Evolutionary conservation across 2,797 vertebrate species (phyloP).

Genomic region (Thalassophryne amazonica): DNA sequence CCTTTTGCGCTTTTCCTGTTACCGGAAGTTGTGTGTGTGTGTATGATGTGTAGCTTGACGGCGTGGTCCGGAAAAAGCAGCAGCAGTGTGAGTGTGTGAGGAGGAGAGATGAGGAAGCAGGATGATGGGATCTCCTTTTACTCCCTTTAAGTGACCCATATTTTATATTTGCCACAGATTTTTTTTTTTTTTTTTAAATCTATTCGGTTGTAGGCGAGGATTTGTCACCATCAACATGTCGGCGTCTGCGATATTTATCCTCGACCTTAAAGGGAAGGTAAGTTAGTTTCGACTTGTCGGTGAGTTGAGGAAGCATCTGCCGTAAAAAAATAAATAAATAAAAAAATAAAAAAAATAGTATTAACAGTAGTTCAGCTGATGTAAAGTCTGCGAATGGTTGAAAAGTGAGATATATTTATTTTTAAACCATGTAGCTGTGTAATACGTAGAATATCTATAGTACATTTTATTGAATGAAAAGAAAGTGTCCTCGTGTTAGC

Average conservation of each 20-base stretch:
- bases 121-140: constrained; percentile 44
- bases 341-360: no score
- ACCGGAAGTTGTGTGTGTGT: constrained; percentile 23
- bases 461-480: no score
- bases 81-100: constrained; percentile 16
- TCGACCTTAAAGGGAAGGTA: constrained; percentile 85
- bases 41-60: constrained; percentile 12
- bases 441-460: no score
- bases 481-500: neutral
- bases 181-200: neutral
- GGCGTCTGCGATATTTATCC: constrained; percentile 81
- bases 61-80: constrained; percentile 44
- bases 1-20: no score
- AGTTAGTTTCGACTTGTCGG: constrained; percentile 65
- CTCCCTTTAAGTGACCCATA: constrained; percentile 48
- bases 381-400: neutral
- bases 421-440: no score
- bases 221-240: constrained; percentile 65
- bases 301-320: constrained; percentile 42
- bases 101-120: constrained; percentile 26
- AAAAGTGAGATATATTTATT: rapidly evolving
- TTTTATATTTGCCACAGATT: constrained; percentile 9
- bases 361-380: rapidly evolving
- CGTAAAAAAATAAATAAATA: neutral
- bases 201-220: constrained; percentile 8